These are phyloP conservation scores for Esox niger DNA, from an alignment of 2,113 vertebrate genomes.

Conservation along the genomic window DNA sequence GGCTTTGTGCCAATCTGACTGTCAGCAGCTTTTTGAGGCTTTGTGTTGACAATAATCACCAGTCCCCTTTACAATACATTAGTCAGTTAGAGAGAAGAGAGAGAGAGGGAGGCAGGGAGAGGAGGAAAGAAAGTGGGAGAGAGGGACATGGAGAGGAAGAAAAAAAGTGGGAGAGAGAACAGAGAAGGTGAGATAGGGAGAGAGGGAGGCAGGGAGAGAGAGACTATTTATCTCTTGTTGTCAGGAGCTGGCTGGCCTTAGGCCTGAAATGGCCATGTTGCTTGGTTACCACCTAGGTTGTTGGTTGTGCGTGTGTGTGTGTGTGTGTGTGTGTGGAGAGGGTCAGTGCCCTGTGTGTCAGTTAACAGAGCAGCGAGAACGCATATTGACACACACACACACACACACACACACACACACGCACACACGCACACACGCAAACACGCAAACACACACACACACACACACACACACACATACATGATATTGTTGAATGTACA, in stretches of 20 bases:
- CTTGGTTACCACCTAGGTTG: slow-evolving; percentile 62
- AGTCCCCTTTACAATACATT: slow-evolving; percentile 88
- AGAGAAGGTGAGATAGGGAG: not conserved
- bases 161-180: not conserved
- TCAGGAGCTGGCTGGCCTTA: slow-evolving; percentile 34
- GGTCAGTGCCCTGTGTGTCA: slow-evolving; percentile 33
- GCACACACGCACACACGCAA: slow-evolving; percentile 8
- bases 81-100: slow-evolving; percentile 63
- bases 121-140: slow-evolving; percentile 35
- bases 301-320: slow-evolving; percentile 39
- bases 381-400: slow-evolving; percentile 18
- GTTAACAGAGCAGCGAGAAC: slow-evolving; percentile 4
- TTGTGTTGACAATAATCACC: slow-evolving; percentile 93
- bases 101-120: not conserved
- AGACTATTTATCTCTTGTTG: slow-evolving; percentile 48
- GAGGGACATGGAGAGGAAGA: not conserved
- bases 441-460: slow-evolving; percentile 19
- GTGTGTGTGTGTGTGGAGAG: slow-evolving; percentile 14
- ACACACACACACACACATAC: slow-evolving; percentile 10
- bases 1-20: slow-evolving; percentile 76
- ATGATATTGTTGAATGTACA: slow-evolving; percentile 20
- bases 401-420: slow-evolving; percentile 21
- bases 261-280: slow-evolving; percentile 66
- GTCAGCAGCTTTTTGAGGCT: slow-evolving; percentile 96
- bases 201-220: slow-evolving; percentile 28